Conservation (phyloP, 2,113 vertebrate species). For the Glaucidium brasilianum region DNA sequence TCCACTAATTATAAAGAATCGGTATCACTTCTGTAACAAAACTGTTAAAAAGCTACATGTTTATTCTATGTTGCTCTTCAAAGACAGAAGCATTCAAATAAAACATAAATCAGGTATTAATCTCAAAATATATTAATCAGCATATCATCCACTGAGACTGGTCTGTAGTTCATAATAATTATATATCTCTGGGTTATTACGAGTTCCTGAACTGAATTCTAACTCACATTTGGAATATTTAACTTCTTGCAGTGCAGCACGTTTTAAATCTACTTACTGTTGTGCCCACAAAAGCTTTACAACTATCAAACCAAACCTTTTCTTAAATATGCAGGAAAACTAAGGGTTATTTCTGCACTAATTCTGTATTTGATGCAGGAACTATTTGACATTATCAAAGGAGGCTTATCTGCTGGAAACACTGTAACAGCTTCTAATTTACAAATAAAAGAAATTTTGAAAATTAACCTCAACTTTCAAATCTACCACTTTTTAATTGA, state of each 20-base stretch:
- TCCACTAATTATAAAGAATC: neutral
- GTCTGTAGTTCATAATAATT: neutral
- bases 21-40: neutral
- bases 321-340: neutral
- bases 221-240: neutral
- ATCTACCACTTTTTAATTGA: neutral
- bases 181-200: neutral
- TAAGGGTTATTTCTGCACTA: neutral
- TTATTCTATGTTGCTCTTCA: neutral
- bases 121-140: neutral
- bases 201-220: neutral
- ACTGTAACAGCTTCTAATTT: neutral
- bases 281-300: neutral
- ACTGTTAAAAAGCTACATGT: neutral
- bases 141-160: neutral
- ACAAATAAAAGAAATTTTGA: neutral
- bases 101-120: neutral
- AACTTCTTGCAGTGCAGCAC: neutral
- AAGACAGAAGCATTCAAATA: neutral
- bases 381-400: neutral
- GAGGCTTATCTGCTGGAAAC: neutral
- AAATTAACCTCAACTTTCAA: neutral
- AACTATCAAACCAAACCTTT: neutral
- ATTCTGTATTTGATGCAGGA: neutral
- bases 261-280: neutral